Base-by-base conservation (phyloP, 37 sponge, comb jelly and placozoan genomes). In the Theonella swinhoei region DNA sequence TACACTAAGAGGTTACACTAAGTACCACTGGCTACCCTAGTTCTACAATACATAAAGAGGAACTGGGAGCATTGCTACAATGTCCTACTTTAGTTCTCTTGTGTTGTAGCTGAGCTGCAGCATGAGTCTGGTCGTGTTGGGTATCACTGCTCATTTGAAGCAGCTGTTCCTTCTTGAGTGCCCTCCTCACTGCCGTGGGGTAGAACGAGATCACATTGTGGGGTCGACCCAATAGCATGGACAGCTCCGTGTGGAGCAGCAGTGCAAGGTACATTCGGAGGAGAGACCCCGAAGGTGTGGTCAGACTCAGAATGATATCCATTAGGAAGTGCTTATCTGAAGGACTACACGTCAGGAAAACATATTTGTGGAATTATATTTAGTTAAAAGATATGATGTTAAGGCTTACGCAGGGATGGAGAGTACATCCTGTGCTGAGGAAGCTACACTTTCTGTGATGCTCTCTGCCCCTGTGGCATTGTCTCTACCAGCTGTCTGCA, bases 171-270 rank as follows among this genome's bases (percentile, higher is more conserved):
- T 85, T 85, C 72, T 77, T 85, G 31, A 77, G 70, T 20, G 71
- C 60, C 32, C 37, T 70, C 20, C 85, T 68, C 41, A 85, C 59
- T 78, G 78, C 76, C 29, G 76, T 77, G 23, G 85, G 85, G 62
- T 76, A 85, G 71, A 85, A 85, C 8, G 85, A 59, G 24, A 70
- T 42, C 36, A 84, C 68, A 32, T 84, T 84, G 26, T 70, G 17
- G 29, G 70, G 33, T 14, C 39, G 35, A 19, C 29, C 19, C 30
- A 60, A 20, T 36, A 47, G 61, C 1, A 77, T 20, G n/a, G 78
- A 23, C 14, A 85, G 38, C 78, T 85, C 85, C 11, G 59, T 42
- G 75, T 86, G 76, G 86, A 97, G 88, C 42, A 75, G 73, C 36
- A 87, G 39, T 47, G 91, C 29, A 47, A 89, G 32, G 76, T 83